Percentiles rank a stretch among this genome's conserved stretches.
Evolutionary conservation across 2,113 vertebrate genomes (phyloP).

Genomic region (Phaetusa simplex): DNA sequence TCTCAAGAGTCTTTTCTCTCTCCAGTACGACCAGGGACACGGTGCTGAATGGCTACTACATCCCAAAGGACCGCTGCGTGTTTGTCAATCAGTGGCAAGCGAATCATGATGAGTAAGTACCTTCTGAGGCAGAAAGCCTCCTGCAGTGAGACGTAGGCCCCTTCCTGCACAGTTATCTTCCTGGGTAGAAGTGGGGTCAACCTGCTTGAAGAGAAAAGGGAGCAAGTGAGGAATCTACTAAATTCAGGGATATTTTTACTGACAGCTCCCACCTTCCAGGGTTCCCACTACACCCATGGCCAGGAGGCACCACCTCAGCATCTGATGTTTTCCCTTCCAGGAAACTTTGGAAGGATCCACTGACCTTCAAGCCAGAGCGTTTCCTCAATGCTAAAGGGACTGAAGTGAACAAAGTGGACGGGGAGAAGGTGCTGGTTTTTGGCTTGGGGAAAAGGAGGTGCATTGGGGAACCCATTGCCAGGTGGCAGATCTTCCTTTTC

Average conservation of each 20-base stretch:
- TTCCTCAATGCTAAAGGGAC: conserved; percentile 81
- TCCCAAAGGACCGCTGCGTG: conserved; percentile 86
- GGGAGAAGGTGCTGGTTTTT: conserved; percentile 83
- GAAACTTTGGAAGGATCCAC: conserved; percentile 87
- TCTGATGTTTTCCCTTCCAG: conserved; percentile 58
- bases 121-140: not conserved
- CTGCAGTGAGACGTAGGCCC: not conserved
- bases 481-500: conserved; percentile 88
- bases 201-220: not conserved
- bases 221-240: not conserved
- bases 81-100: conserved; percentile 94
- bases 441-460: conserved; percentile 91
- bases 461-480: conserved; percentile 84
- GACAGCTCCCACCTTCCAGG: not conserved
- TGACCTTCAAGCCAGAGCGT: conserved; percentile 82
- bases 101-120: conserved; percentile 89
- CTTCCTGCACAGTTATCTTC: not conserved
- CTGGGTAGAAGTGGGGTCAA: not conserved
- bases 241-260: not conserved
- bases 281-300: rapidly evolving
- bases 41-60: conserved; percentile 81
- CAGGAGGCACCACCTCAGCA: not conserved
- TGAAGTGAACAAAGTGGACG: conserved; percentile 74
- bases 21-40: conserved; percentile 86
- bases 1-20: not conserved